phyloP scores from a whole-genome alignment of 2,113 vertebrate species.

The Clarias magur region DNA sequence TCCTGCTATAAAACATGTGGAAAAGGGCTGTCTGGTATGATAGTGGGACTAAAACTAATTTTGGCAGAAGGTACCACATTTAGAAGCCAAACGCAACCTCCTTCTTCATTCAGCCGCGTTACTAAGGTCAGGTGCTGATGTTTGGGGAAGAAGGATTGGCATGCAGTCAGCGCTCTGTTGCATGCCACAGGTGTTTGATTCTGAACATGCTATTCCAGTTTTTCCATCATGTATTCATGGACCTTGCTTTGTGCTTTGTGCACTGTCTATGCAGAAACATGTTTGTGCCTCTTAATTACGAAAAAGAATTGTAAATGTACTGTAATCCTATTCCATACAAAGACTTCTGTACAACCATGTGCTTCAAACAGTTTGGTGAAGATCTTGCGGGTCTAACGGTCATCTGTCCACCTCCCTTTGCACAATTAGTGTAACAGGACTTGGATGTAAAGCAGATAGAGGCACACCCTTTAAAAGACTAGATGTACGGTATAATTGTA shows the following conservation, averaged over 20 bases:
- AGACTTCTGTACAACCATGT: not conserved
- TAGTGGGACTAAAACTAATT: not conserved
- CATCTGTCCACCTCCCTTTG: not conserved
- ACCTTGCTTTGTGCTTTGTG: not conserved
- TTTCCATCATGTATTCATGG: not conserved
- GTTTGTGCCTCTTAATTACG: not conserved
- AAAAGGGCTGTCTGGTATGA: not conserved
- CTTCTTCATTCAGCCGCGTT: not conserved
- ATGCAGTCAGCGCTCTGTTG: not conserved
- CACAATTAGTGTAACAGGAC: not conserved
- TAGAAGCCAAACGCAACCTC: not conserved
- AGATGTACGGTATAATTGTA: not conserved
- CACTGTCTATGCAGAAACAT: not conserved
- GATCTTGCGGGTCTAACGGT: not conserved
- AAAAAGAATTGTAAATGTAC: not conserved
- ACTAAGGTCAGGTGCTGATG: not conserved
- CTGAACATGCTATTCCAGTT: not conserved
- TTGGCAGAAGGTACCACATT: not conserved
- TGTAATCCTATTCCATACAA: not conserved
- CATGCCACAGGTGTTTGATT: not conserved
- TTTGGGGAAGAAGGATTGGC: not conserved
- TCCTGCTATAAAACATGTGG: not conserved
- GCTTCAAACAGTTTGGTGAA: not conserved
- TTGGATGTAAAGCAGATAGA: not conserved
- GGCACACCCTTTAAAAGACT: too few species aligned